A percentile compares a stretch with the other conserved stretches of the same genome.
Evolutionary conservation across 2,113 vertebrate species (phyloP).

Genomic region (Puffinus mauretanicus): DNA sequence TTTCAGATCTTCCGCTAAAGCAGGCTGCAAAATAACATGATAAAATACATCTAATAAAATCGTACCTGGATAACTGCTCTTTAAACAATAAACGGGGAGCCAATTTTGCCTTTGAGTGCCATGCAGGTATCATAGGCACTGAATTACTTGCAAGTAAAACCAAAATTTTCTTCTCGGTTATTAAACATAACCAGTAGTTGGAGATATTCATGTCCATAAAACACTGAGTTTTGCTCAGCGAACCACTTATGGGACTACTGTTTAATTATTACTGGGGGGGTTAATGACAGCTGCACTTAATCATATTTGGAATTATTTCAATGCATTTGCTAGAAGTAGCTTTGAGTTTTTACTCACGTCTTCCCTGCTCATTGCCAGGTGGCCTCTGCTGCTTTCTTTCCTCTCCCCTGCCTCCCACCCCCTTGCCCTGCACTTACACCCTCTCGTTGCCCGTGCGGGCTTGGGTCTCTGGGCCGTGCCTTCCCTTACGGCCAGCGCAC

Average conservation of each 20-base stretch:
- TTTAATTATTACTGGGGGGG: neutral
- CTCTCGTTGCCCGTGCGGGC: accelerated
- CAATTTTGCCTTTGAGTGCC: neutral
- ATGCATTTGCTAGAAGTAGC: neutral
- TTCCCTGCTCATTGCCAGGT: neutral
- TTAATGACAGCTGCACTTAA: neutral
- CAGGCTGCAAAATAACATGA: neutral
- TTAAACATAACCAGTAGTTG: neutral
- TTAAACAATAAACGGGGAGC: neutral
- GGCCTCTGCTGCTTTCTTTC: neutral
- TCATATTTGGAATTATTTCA: neutral
- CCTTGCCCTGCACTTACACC: neutral
- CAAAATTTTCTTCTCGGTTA: neutral
- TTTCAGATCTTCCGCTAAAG: neutral
- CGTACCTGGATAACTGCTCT: neutral
- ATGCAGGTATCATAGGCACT: neutral
- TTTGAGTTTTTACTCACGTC: neutral
- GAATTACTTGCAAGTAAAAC: neutral
- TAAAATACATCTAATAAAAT: neutral
- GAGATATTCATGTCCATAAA: neutral
- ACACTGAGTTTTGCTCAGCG: neutral
- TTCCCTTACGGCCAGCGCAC: accelerated
- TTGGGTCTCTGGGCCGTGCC: neutral
- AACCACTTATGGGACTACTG: neutral
- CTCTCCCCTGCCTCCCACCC: neutral